Percentiles rank a stretch among this genome's conserved stretches.
These are phyloP conservation scores for Hydractinia symbiolongicarpus DNA, from an alignment of 30 jellyfish, hydroid and myxozoan genomes.

Conservation along the genomic window DNA sequence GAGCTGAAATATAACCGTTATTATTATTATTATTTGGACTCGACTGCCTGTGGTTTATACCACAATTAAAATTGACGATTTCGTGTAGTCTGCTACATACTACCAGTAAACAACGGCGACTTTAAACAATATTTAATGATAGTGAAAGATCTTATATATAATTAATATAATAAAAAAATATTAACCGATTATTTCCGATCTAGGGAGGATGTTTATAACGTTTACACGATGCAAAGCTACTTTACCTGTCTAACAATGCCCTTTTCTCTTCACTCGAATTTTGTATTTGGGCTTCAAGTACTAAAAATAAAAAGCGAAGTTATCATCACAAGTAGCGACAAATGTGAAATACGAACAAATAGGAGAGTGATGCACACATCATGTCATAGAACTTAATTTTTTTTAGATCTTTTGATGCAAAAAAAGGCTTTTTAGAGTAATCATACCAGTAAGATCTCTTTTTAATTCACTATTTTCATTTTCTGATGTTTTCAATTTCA, in stretches of 20 bases:
- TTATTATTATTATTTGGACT: too few relatives aligned
- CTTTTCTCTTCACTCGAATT: slow-evolving; percentile 59
- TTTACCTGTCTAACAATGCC: slow-evolving; percentile 67
- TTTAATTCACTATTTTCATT: slow-evolving; percentile 50
- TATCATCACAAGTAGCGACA: not conserved
- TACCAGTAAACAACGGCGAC: too few relatives aligned
- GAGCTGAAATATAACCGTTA: too few relatives aligned
- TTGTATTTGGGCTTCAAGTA: slow-evolving; percentile 63
- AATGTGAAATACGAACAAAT: not conserved
- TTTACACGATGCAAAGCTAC: not conserved
- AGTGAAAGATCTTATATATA: too few relatives aligned
- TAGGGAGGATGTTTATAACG: too few relatives aligned
- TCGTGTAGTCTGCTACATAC: too few relatives aligned
- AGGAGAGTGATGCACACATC: not conserved
- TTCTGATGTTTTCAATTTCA: slow-evolving; percentile 22
- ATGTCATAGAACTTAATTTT: not conserved
- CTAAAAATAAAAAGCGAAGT: slow-evolving; percentile 12
- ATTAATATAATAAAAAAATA: too few relatives aligned
- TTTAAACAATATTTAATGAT: too few relatives aligned
- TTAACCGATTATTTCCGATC: too few relatives aligned
- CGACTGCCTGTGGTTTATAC: too few relatives aligned
- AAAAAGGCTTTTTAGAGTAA: not conserved
- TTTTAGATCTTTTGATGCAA: not conserved
- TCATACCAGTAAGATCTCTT: slow-evolving; percentile 72
- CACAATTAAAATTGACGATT: too few relatives aligned